Conservation (phyloP, 1,140 invertebrate species). For the Drosophila triauraria region DNA sequence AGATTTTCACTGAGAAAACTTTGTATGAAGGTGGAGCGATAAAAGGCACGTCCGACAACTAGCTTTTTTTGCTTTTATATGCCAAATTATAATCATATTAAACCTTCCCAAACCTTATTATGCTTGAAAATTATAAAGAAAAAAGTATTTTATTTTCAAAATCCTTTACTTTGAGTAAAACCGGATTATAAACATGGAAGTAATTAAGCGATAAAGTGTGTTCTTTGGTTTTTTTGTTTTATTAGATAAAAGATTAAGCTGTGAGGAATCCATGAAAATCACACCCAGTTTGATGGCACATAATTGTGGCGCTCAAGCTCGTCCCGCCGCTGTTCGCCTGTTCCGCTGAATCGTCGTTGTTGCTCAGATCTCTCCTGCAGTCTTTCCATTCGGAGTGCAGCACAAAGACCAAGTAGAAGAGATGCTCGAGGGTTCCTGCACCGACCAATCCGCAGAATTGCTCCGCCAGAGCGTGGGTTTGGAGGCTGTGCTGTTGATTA, state of each 20-base stretch:
- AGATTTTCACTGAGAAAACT: too few species aligned
- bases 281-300: constrained; percentile 73
- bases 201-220: too few species aligned
- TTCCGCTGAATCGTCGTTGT: constrained; percentile 12
- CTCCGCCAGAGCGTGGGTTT: constrained; percentile 60
- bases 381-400: constrained; percentile 65
- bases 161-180: too few species aligned
- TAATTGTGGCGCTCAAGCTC: constrained; percentile 64
- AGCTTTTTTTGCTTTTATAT: too few species aligned
- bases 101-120: too few species aligned
- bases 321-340: background rate
- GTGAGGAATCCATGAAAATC: constrained; percentile 65
- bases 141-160: too few species aligned
- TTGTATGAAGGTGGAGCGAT: too few species aligned
- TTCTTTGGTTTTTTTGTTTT: too few species aligned
- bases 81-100: too few species aligned
- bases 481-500: constrained; percentile 66
- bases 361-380: constrained; percentile 48
- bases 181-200: too few species aligned
- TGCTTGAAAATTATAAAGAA: too few species aligned
- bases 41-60: too few species aligned
- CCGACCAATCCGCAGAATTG: constrained; percentile 53
- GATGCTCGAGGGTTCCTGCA: constrained; percentile 65
- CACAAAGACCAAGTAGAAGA: constrained; percentile 63
- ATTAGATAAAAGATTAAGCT: constrained; percentile 8